A percentile compares a stretch with the other conserved stretches of the same genome.
Evolutionary conservation across 2,797 vertebrate species (phyloP).

Genomic region (Lepidocolaptes lacrymiger): DNA sequence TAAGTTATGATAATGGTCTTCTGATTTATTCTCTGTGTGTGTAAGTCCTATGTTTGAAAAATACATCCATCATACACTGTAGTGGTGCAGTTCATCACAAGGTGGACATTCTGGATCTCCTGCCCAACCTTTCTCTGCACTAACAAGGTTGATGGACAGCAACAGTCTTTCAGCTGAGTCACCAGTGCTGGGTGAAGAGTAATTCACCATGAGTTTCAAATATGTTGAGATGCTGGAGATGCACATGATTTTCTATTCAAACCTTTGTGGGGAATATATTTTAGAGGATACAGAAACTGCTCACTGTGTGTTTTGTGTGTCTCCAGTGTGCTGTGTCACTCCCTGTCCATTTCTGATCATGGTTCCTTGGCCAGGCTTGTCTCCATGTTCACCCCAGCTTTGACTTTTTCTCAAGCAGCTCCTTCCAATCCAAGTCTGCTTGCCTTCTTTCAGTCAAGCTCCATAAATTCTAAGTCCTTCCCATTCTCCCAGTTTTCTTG

Average conservation of each 20-base stretch:
- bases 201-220: not conserved
- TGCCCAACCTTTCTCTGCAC: not conserved
- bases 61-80: not conserved
- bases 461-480: not conserved
- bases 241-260: not conserved
- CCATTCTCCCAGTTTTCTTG: not conserved
- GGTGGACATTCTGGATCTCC: not conserved
- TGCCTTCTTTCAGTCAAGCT: not conserved
- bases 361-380: not conserved
- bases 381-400: not conserved
- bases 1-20: not conserved
- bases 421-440: not conserved
- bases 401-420: not conserved
- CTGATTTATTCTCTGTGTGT: not conserved
- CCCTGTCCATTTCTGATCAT: not conserved
- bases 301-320: accelerated
- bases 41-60: not conserved
- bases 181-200: not conserved
- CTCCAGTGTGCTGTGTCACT: not conserved
- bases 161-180: not conserved
- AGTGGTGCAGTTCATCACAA: not conserved
- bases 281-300: not conserved
- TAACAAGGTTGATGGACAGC: not conserved
- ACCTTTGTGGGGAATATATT: not conserved
- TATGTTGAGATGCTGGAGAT: not conserved